These are phyloP conservation scores for Xenops minutus DNA, from an alignment of 2,797 vertebrate species.

Conservation along the genomic window DNA sequence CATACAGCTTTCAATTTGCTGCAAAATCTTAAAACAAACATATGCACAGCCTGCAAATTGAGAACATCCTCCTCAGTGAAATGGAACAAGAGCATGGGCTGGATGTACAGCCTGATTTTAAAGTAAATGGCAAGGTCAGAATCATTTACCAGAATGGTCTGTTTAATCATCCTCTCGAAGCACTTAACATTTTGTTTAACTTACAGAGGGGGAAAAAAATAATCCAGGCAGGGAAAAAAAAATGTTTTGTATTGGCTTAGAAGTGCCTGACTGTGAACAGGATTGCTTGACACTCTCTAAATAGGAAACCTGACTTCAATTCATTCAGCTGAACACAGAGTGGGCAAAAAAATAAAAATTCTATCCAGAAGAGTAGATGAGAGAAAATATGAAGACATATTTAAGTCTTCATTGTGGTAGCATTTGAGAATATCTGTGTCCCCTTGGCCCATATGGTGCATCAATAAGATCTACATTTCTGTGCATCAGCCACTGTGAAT, in stretches of 20 bases:
- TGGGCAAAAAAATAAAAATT: not conserved
- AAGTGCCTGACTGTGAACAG: not conserved
- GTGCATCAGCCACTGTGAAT: not conserved
- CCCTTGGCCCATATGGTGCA: not conserved
- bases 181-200: not conserved
- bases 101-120: not conserved
- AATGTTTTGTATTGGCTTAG: not conserved
- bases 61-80: not conserved
- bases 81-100: not conserved
- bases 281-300: not conserved
- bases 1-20: not conserved
- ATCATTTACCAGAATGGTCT: not conserved
- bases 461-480: not conserved
- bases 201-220: not conserved
- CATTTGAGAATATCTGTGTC: not conserved
- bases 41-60: not conserved
- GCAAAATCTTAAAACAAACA: conserved; percentile 26
- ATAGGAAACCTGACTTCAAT: not conserved
- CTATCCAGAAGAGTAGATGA: too few relatives aligned
- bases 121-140: not conserved
- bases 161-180: conserved; percentile 1
- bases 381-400: not conserved
- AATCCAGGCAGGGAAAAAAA: not conserved
- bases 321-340: not conserved
- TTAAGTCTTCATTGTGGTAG: not conserved